These are phyloP conservation scores for Pungitius pungitius DNA, from an alignment of 2,113 vertebrate genomes.

Conservation along the genomic window DNA sequence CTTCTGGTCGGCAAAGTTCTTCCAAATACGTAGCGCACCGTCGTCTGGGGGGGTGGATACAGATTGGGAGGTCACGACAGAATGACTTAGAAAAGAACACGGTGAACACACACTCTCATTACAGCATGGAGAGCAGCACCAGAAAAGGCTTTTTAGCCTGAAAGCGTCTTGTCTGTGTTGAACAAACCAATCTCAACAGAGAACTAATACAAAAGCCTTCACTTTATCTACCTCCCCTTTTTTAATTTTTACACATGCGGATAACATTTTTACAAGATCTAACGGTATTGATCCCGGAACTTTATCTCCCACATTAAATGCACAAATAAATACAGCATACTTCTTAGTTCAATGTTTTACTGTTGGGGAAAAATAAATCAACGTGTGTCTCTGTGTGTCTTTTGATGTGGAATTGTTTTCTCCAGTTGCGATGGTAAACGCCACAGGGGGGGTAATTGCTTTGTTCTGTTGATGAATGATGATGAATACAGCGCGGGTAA, in stretches of 20 bases:
- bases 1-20: constrained; percentile 97
- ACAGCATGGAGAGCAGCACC: constrained; percentile 1
- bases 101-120: neutral
- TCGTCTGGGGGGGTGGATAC: constrained; percentile 82
- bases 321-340: constrained; percentile 16
- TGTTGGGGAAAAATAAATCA: constrained; percentile 36
- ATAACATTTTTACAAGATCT: constrained; percentile 59
- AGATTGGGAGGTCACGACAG: neutral
- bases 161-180: constrained; percentile 13
- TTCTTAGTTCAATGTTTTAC: constrained; percentile 13
- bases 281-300: constrained; percentile 38
- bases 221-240: constrained; percentile 42
- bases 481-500: constrained; percentile 37
- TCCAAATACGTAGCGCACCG: constrained; percentile 95
- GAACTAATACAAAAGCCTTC: constrained; percentile 47
- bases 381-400: constrained; percentile 21
- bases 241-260: constrained; percentile 41
- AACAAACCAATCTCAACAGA: constrained; percentile 30
- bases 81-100: neutral
- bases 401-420: constrained; percentile 7
- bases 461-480: constrained; percentile 53
- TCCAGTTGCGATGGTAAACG: constrained; percentile 40
- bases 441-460: constrained; percentile 44
- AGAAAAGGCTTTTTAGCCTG: constrained; percentile 24
- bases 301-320: constrained; percentile 30